These are phyloP conservation scores for Petrolisthes manimaculis DNA, from an alignment of 2,888 invertebrate genomes.

Conservation along the genomic window DNA sequence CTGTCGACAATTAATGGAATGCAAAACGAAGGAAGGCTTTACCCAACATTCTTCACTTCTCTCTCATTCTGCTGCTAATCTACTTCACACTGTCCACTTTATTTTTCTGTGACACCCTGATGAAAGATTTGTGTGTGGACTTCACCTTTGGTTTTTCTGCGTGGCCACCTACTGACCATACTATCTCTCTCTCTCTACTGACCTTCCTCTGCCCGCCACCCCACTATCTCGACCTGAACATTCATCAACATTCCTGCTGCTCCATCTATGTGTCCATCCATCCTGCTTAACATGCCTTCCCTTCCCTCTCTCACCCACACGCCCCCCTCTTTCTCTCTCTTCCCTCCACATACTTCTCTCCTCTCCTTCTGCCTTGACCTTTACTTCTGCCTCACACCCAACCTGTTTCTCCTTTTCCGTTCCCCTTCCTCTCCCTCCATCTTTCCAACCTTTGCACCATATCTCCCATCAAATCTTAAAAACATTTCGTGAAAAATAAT, in stretches of 20 bases:
- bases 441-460: neutral
- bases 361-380: slow-evolving; percentile 11
- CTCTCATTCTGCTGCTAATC: neutral
- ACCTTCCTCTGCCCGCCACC: neutral
- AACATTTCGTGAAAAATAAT: too few species aligned
- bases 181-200: slow-evolving; percentile 9
- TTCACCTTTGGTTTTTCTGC: neutral
- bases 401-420: neutral
- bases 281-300: neutral
- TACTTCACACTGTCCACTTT: neutral
- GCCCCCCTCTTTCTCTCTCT: neutral
- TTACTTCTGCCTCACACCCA: slow-evolving; percentile 10
- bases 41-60: neutral
- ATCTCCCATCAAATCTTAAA: neutral
- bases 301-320: neutral
- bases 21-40: neutral
- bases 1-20: too few species aligned
- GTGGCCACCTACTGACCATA: neutral
- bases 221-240: neutral
- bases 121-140: slow-evolving; percentile 11
- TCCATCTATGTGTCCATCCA: neutral
- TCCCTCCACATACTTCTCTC: neutral
- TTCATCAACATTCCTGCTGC: neutral
- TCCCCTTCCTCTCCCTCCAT: slow-evolving; percentile 1
- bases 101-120: neutral